A percentile compares a stretch with the other conserved stretches of the same genome.
Evolutionary conservation across 2,888 invertebrate genomes (phyloP).

Genomic region (Automeris io): DNA sequence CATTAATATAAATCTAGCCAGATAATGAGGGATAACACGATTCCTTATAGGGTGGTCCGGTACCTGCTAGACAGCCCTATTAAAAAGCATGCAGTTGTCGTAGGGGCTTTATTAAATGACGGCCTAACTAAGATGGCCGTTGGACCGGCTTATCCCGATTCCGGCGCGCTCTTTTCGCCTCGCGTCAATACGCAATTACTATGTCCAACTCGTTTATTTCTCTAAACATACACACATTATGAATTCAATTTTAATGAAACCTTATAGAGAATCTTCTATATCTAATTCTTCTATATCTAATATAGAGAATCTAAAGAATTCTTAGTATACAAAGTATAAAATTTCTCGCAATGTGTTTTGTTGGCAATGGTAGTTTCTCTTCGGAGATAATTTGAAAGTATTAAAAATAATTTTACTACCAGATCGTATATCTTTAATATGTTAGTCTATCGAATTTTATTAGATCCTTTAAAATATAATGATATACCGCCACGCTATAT

Average conservation of each 20-base stretch:
- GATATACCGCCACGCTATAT: too few species aligned
- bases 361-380: too few species aligned
- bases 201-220: constrained; percentile 33
- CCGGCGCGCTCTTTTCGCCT: constrained; percentile 54
- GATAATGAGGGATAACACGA: constrained; percentile 1
- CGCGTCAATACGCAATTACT: constrained; percentile 57
- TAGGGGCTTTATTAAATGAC: constrained; percentile 68
- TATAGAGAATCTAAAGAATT: not conserved
- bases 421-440: too few species aligned
- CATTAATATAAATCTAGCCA: not conserved
- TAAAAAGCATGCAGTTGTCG: constrained; percentile 59
- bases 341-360: too few species aligned
- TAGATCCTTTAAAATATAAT: too few species aligned
- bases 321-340: not conserved
- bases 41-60: not conserved
- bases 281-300: not conserved
- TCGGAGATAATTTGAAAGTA: too few species aligned
- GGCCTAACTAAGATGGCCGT: constrained; percentile 64
- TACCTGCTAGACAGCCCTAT: constrained; percentile 43
- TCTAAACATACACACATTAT: constrained; percentile 17
- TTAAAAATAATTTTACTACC: too few species aligned
- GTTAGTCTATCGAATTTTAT: too few species aligned
- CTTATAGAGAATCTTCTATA: too few species aligned
- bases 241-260: too few species aligned
- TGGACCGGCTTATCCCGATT: constrained; percentile 72